Percentiles rank a stretch among this genome's conserved stretches.
These are phyloP conservation scores for Paramormyrops hopkinsi DNA, from an alignment of 2,797 vertebrate genomes.

Conservation along the genomic window DNA sequence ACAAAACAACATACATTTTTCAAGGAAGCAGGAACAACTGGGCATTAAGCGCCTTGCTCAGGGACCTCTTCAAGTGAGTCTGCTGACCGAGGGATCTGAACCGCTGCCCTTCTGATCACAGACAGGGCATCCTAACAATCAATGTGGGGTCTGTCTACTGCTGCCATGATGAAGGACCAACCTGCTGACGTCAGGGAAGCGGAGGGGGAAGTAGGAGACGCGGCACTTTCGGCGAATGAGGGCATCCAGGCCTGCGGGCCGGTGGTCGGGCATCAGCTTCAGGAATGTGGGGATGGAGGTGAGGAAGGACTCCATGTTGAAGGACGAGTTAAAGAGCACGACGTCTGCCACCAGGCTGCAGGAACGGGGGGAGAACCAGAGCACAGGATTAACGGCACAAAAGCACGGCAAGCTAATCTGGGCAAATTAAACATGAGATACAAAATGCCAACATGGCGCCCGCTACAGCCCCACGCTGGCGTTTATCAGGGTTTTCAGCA, in stretches of 20 bases:
- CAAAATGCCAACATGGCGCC: not conserved
- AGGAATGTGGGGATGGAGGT: conserved; percentile 76
- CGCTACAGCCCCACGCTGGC: not conserved
- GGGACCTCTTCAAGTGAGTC: not conserved
- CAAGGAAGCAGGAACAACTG: not conserved
- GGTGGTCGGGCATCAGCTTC: conserved; percentile 87
- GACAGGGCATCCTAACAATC: conserved; percentile 28
- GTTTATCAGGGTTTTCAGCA: not conserved
- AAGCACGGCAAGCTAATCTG: not conserved
- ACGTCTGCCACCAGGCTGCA: conserved; percentile 83
- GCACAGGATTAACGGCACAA: not conserved
- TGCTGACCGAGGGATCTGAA: not conserved
- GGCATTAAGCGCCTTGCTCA: not conserved
- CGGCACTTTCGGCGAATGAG: conserved; percentile 81
- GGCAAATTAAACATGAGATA: not conserved
- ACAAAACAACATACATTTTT: not conserved
- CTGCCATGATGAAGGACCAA: conserved; percentile 50
- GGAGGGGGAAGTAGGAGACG: conserved; percentile 84
- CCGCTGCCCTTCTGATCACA: not conserved
- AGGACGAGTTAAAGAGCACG: conserved; percentile 85
- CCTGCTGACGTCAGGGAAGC: conserved; percentile 79
- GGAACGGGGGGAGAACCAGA: conserved; percentile 17
- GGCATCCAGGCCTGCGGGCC: conserved; percentile 74
- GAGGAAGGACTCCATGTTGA: conserved; percentile 92
- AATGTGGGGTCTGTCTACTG: conserved; percentile 24